Base-by-base conservation (phyloP, 1,140 invertebrate species). In the Listronotus oregonensis region DNA sequence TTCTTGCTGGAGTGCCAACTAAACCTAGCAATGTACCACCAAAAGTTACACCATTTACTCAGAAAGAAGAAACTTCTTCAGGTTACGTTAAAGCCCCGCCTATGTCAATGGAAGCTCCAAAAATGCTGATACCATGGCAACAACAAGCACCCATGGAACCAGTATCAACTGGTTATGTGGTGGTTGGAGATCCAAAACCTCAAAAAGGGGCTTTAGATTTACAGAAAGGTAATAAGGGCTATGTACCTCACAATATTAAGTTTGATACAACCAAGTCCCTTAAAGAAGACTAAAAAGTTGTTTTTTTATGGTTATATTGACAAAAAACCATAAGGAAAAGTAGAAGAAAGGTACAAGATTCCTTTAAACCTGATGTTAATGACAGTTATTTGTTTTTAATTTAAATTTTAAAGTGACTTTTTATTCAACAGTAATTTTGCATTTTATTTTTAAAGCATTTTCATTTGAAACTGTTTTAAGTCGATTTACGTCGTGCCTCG, bases 141-240 rank as follows among this genome's bases (percentile, higher is more conserved):
- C 61, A 54, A 31, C 27, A 60, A 32, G 10, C 18, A 6, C 17
- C 44, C 4, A n/a, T 31, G 2, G 40, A 44, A 34, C 1, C 43
- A 15, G 10, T 15, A n/a, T 37, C 61, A 14, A n/a, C 61, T 9
- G 40, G 61, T 6, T 64, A 64, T 21, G 61, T 64, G 9, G 42
- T 54, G 10, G 61, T 64, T 12, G 61, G 61, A 9, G 61, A 64
- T 46, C n/a, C 51, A 10, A 55, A 54, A 14, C 61, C 61, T 12
- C 50, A 32, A 9, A 54, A 62, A 42, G 15, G 8, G 12, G 49
- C 52, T 15, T 10, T 54, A 15, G 42, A n/a, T 1, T 9, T 40
- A 9, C 47, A 51, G 14, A 44, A 44, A 15, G 18, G 14, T 32
- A 32, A 11, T 12, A 58, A 52, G 51, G 49, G 32, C 17, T 62